Percentiles rank a stretch among this genome's conserved stretches.
phyloP scores from a whole-genome alignment of 2,797 vertebrate genomes.

The Alcedo atthis region DNA sequence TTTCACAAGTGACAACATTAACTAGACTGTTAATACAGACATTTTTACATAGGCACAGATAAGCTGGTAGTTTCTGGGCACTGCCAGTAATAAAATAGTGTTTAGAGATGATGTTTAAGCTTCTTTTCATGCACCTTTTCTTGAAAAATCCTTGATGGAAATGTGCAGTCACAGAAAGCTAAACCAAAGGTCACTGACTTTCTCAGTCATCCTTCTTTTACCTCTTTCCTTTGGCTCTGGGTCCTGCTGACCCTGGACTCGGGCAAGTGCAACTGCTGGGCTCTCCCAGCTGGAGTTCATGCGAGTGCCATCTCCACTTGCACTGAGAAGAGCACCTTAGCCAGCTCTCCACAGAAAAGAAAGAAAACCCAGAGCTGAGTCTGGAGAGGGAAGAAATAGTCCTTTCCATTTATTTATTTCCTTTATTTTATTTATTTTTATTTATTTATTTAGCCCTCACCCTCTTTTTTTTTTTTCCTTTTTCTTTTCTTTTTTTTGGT shows the following conservation, averaged over 20 bases:
- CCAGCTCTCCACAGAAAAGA: not conserved
- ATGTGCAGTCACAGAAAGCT: not conserved
- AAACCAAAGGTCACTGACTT: not conserved
- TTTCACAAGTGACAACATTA: slow-evolving; percentile 42
- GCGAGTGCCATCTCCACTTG: slow-evolving; percentile 17
- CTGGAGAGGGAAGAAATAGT: not conserved
- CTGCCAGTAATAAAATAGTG: not conserved
- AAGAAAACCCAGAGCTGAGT: not conserved
- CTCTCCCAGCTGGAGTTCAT: slow-evolving; percentile 15
- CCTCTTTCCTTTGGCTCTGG: not conserved
- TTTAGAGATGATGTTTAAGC: not conserved
- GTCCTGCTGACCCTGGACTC: not conserved
- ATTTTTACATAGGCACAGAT: not conserved
- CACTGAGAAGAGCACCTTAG: slow-evolving; percentile 41
- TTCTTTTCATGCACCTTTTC: not conserved
- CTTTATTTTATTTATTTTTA: not conserved
- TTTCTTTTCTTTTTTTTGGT: not conserved
- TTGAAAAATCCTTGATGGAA: not conserved
- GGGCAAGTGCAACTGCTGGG: not conserved
- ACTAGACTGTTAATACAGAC: slow-evolving; percentile 28
- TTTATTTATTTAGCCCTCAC: not conserved
- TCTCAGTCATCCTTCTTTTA: not conserved
- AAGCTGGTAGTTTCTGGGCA: slow-evolving; percentile 12
- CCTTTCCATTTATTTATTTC: not conserved
- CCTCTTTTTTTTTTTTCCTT: not conserved